Evolutionary conservation across 2,113 vertebrate genomes (phyloP).

Genomic region (Corvus moneduloides): DNA sequence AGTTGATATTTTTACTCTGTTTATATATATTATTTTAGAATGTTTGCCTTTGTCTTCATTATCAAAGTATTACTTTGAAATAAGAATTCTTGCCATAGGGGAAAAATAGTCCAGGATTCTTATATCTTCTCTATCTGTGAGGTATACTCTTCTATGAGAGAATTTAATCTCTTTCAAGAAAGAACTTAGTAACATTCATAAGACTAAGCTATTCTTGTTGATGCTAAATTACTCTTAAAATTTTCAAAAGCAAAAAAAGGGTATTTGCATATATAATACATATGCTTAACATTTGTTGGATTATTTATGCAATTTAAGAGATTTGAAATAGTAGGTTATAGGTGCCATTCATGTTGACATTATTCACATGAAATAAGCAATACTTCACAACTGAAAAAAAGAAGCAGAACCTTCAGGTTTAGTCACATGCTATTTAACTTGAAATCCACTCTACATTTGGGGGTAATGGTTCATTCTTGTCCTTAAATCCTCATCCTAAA

Average conservation of each 20-base stretch:
- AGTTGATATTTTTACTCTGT: not conserved
- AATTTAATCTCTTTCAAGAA: not conserved
- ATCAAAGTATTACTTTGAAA: not conserved
- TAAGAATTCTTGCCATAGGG: not conserved
- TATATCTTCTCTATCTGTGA: not conserved
- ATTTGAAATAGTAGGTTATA: not conserved
- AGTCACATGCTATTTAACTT: not conserved
- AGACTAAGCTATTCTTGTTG: not conserved
- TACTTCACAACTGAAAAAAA: not conserved
- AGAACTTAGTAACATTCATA: not conserved
- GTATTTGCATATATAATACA: not conserved
- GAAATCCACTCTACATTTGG: not conserved
- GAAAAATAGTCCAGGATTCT: not conserved
- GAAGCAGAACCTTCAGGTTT: not conserved
- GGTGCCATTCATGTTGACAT: not conserved
- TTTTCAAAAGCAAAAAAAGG: not conserved
- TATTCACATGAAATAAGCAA: not conserved
- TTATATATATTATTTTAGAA: not conserved
- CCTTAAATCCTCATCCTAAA: not conserved
- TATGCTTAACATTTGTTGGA: not conserved
- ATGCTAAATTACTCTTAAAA: not conserved
- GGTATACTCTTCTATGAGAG: not conserved
- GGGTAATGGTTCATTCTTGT: not conserved
- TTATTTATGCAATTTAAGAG: not conserved
- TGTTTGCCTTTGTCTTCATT: not conserved